phyloP scores from a whole-genome alignment of 2,888 invertebrate species.

The Spilarctia lutea region DNA sequence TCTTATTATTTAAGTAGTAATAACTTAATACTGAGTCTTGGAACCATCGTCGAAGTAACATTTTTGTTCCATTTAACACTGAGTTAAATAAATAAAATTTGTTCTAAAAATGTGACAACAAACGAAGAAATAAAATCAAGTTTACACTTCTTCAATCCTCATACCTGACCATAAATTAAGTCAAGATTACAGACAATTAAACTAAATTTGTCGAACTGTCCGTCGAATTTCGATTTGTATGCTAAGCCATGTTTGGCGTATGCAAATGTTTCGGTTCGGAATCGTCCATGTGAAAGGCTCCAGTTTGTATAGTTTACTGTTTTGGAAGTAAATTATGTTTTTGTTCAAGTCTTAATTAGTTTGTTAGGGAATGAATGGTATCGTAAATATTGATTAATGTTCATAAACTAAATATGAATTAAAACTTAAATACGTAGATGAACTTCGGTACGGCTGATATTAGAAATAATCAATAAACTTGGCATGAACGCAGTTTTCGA shows the following conservation, averaged over 20 bases:
- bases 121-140: conserved; percentile 9
- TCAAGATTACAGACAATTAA: conserved; percentile 50
- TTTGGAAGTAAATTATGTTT: conserved; percentile 19
- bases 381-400: conserved; percentile 11
- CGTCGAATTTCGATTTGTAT: conserved; percentile 52
- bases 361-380: conserved; percentile 19
- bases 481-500: too few relatives aligned
- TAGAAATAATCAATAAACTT: too few relatives aligned
- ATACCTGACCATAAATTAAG: conserved; percentile 38
- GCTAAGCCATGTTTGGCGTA: conserved; percentile 55
- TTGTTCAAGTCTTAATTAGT: conserved; percentile 29
- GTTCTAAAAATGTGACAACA: neutral
- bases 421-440: neutral
- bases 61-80: neutral
- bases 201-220: conserved; percentile 49
- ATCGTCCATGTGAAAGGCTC: conserved; percentile 43
- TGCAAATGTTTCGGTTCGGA: conserved; percentile 47
- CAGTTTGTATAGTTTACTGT: conserved; percentile 15
- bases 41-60: neutral
- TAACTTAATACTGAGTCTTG: neutral
- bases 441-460: neutral
- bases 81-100: neutral
- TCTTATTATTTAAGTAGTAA: too few relatives aligned
- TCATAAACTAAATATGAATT: neutral
- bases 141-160: neutral